Evolutionary conservation across 2,888 invertebrate genomes (phyloP).

Genomic region (Watsonalla cultraria): DNA sequence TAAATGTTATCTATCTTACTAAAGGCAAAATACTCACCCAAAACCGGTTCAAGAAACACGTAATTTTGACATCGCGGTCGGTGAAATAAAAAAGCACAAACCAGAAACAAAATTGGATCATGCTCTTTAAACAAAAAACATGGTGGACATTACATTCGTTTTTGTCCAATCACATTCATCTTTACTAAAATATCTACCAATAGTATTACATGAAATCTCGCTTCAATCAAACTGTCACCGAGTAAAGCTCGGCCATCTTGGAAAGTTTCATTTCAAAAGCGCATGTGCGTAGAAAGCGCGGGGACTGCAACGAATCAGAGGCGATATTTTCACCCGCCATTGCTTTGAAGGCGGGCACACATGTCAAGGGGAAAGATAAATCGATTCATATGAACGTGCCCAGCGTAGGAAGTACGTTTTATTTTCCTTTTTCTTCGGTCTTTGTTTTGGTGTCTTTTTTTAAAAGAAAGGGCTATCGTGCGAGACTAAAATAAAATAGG

Average conservation of each 20-base stretch:
- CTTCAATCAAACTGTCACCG: constrained; percentile 14
- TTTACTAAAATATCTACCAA: constrained; percentile 13
- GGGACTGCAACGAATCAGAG: constrained; percentile 46
- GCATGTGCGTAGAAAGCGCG: constrained; percentile 57
- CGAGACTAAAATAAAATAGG: background rate
- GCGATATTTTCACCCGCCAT: constrained; percentile 48
- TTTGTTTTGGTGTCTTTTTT: background rate
- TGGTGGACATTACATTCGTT: background rate
- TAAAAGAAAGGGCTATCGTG: background rate
- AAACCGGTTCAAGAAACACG: too few species aligned
- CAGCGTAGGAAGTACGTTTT: background rate
- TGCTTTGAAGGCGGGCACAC: constrained; percentile 50
- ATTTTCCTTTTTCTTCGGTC: too few species aligned
- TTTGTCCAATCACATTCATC: background rate
- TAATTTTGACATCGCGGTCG: too few species aligned
- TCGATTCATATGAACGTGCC: constrained; percentile 29
- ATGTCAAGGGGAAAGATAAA: constrained; percentile 21
- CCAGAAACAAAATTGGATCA: background rate
- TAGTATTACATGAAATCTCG: constrained; percentile 3
- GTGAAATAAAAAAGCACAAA: too few species aligned
- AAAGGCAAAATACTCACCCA: too few species aligned
- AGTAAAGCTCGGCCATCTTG: constrained; percentile 42
- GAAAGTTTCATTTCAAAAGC: constrained; percentile 31
- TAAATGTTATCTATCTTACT: too few species aligned
- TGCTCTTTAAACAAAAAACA: background rate